Evolutionary conservation across 2,113 vertebrate species (phyloP), one percentile per base, ranked within the genome.

Genomic region (Rhinoptilus africanus): DNA sequence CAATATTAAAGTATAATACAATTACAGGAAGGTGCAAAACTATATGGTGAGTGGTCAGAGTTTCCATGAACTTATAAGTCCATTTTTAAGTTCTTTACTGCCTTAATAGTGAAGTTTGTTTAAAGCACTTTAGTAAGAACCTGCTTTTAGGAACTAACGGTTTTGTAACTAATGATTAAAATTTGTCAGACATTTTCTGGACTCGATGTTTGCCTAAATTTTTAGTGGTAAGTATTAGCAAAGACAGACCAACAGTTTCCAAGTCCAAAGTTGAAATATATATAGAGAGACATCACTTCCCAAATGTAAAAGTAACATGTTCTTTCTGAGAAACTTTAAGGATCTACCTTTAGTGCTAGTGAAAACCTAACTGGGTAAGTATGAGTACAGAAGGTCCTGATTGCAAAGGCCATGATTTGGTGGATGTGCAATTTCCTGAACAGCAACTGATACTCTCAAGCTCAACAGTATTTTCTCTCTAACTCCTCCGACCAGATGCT

Each of bases 21-120:
- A n/a, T 57, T 78, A 15, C 5, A 11, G n/a, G 10, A 11, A 77
- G 4, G 28, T 48, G 14, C 47, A 69, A 54, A 88, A 57, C 26
- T 73, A 5, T 35, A 3, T 2, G 0, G 7, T 7, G 27, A 77
- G 47, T 28, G n/a, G 7, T 34, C 14, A 12, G 64, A 56, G 11
- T 45, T 88, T 78, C 51, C 48, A 34, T 71, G 47, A 60, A 47
- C 59, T 73, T 69, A 2, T n/a, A 39, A 59, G 23, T 75, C 51
- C 34, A 14, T 74, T 92, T 93, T 80, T 5, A 53, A 76, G 21
- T 51, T 80, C 45, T 74, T 88, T 90, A 9, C 59, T 73, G 72
- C 28, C 63, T 77, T 59, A 14, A 21, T 28, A 45, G 17, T 74
- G 54, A 66, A 66, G 77, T 71, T 88, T 71, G 50, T 34, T 74